Conservation (phyloP, 37 sponge, comb jelly and placozoan genomes). For the Halichondria panicea region DNA sequence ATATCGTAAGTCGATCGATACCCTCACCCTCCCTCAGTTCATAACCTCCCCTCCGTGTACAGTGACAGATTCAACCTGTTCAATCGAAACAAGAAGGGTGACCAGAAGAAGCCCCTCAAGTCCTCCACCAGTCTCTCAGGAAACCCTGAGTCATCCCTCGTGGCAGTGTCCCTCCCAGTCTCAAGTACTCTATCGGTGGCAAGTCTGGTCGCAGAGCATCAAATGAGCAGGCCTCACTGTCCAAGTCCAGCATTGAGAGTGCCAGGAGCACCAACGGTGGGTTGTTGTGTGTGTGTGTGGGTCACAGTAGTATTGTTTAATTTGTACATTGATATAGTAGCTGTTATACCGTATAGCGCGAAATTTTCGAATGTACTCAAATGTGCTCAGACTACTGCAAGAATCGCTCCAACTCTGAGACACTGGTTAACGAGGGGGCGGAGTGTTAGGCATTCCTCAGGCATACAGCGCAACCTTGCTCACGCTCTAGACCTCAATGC, state of each 20-base stretch:
- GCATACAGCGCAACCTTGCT: constrained; percentile 53
- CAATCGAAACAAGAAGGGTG: neutral
- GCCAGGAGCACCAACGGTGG: no score
- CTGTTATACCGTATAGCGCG: no score
- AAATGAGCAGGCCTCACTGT: no score
- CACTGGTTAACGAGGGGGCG: constrained; percentile 45
- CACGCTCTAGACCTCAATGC: constrained; percentile 66
- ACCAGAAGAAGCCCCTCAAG: neutral
- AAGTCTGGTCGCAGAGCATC: neutral
- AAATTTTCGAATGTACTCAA: constrained; percentile 42
- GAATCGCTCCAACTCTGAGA: constrained; percentile 76
- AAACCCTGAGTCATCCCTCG: neutral
- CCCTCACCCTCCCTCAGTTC: no score
- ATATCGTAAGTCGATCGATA: constrained; percentile 26
- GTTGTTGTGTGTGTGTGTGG: no score
- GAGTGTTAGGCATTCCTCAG: constrained; percentile 73
- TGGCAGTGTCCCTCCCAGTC: neutral
- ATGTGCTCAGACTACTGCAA: constrained; percentile 77
- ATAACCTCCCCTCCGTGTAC: neutral
- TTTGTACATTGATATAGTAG: no score
- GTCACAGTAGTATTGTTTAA: no score
- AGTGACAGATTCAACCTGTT: neutral
- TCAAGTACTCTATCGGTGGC: neutral
- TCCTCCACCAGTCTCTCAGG: no score
- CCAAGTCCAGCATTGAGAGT: neutral